Evolutionary conservation across 2,888 invertebrate genomes (phyloP), one percentile per base, ranked within the genome.

Genomic region (Ctena decussata): DNA sequence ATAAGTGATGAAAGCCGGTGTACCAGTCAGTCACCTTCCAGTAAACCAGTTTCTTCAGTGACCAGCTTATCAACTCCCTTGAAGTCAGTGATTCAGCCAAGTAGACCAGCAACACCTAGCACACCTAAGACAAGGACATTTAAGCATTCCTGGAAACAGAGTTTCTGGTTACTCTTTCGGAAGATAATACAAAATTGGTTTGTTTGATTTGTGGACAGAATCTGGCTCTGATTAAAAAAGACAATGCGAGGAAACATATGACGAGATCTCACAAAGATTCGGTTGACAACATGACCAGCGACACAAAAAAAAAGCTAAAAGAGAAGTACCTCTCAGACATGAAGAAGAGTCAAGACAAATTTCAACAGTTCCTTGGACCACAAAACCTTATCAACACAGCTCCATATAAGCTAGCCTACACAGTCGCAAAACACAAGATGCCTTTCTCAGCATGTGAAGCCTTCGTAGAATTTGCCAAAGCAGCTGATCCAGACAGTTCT

Each of bases 381-480:
- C 57, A 27, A 27, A 27, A 30, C 57, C 57, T 57, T 8, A 57
- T 57, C 2, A 5, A 57, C 27, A 27, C 57, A 57, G 30, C 57
- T 57, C 57, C 57, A 57, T 57, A 57, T 3, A 57, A 57, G 57
- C 57, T 57, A 57, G 57, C 57, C 57, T 57, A 57, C 57, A 57
- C 27, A 24, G 27, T 57, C n/a, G 57, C 57, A 24, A 57, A 53
- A 53, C 53, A 53, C 53, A 53, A 57, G 57, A 57, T 24, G 57
- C 57, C 24, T 5, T 57, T 57, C n/a, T 57, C 57, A 24, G 12
- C 57, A 24, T 27, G 57, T 57, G 57, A 57, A 27, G 27, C 27
- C 5, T 57, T 57, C 57, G 6, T 57, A 27, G 57, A 24, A 30
- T 57, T 57, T 30, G 57, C n/a, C 57, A 57, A 57, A n/a, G 57